These are phyloP conservation scores for Peromyscus maniculatus DNA, from an alignment of 2,113 vertebrate species.

Conservation along the genomic window DNA sequence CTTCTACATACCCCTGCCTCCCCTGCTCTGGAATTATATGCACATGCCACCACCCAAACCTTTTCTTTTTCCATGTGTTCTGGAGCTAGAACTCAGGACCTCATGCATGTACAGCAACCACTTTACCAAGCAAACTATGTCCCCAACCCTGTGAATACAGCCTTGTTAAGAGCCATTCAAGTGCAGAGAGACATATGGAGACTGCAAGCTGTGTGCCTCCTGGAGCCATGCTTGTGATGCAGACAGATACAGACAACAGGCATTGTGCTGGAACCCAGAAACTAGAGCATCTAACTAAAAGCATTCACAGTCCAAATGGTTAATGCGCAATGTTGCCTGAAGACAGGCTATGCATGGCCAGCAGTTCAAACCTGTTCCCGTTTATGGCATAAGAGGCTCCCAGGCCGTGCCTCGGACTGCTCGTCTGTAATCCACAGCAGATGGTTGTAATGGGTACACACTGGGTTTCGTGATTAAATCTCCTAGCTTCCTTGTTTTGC, in stretches of 20 bases:
- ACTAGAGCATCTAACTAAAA: background rate
- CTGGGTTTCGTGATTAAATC: constrained; percentile 59
- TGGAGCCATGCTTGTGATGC: background rate
- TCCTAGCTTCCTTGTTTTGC: constrained; percentile 48
- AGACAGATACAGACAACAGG: background rate
- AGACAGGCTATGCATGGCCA: background rate
- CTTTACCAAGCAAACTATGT: too few relatives aligned
- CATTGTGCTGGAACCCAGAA: background rate
- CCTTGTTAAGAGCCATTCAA: background rate
- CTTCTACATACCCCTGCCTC: background rate
- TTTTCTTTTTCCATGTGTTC: background rate
- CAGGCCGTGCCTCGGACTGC: background rate
- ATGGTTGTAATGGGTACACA: constrained; percentile 55
- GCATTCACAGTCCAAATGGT: background rate
- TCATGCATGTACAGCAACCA: background rate
- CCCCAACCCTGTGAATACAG: background rate
- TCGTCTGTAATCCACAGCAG: constrained; percentile 68
- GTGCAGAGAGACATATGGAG: background rate
- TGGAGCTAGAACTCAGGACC: background rate
- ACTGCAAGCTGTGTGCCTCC: background rate
- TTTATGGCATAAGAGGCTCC: background rate
- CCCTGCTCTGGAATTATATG: background rate
- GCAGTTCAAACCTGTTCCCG: background rate
- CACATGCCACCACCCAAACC: background rate
- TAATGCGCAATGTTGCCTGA: background rate